Base-by-base conservation (phyloP, 2,888 invertebrate genomes). In the Poecilobothrus nobilitatus region DNA sequence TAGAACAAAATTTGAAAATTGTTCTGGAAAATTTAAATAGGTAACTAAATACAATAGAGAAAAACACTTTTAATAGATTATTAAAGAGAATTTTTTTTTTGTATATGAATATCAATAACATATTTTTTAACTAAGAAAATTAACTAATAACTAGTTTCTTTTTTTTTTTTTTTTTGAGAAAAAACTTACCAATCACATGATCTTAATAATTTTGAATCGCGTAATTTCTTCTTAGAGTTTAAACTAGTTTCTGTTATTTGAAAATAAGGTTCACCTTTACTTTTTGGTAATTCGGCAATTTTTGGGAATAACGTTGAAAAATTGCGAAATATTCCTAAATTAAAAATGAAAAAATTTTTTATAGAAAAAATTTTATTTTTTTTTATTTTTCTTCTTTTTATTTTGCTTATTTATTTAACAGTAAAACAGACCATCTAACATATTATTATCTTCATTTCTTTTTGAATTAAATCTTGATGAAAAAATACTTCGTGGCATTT, bases 401-500 rank as follows among this genome's bases (percentile, higher is more conserved):
- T 12, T 33, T 10, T 63, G 27, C 10, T 33, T 27, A 64, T 15
- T 22, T 12, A 27, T 15, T 12, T 27, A 22, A 27, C 5, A 4
- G 27, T 27, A 27, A 27, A 27, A 27, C 27, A 27, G 27, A 77
- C 77, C 76, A 69, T 77, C 76, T 64, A 76, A 73, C 10, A 74
- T 74, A 33, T 75, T 73, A 70, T 77, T 76, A 34, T 73, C 71
- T 66, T 74, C 72, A 65, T 74, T 76, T 70, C 73, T 74, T 6
- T 74, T 71, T 66, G 67, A 68, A 69, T 77, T 74, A 67, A 74
- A 77, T 41, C 77, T 74, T 53, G 76, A 75, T 0, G 77, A 77
- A 68, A 77, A 76, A 71, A 77, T 76, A 72, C 77, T 77, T 68
- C 76, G 73, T 44, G 77, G 76, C 77, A 77, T 77, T 27, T 71